phyloP scores from a whole-genome alignment of 2,797 vertebrate genomes.

The Staurois parvus region DNA sequence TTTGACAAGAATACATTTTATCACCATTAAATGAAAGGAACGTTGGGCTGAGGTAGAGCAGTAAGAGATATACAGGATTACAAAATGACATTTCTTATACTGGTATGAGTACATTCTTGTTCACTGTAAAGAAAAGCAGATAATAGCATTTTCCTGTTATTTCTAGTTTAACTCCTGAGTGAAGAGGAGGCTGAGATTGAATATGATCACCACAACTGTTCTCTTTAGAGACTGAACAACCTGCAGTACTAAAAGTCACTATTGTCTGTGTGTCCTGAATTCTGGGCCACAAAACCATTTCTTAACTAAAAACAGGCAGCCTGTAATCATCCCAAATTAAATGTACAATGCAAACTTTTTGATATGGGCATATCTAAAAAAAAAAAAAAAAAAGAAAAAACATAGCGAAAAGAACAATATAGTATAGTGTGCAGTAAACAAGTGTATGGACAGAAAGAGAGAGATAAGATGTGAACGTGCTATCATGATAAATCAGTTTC shows the following conservation, averaged over 20 bases:
- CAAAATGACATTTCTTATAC: slow-evolving; percentile 9
- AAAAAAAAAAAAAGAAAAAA: too few relatives aligned
- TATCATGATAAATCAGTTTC: too few relatives aligned
- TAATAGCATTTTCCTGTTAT: neutral
- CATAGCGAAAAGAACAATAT: too few relatives aligned
- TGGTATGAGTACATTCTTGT: slow-evolving; percentile 12
- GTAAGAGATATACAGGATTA: neutral
- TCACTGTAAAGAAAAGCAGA: neutral
- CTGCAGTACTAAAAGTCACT: neutral
- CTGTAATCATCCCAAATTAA: too few relatives aligned
- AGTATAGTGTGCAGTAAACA: too few relatives aligned
- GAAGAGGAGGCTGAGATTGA: slow-evolving; percentile 2
- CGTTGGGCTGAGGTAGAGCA: neutral
- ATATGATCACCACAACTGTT: neutral
- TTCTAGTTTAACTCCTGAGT: slow-evolving; percentile 13
- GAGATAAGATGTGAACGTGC: too few relatives aligned
- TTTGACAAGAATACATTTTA: slow-evolving; percentile 19
- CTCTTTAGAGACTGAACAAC: neutral
- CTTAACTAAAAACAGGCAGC: too few relatives aligned
- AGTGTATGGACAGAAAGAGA: too few relatives aligned
- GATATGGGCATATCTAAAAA: too few relatives aligned
- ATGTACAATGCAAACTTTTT: too few relatives aligned
- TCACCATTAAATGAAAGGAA: slow-evolving; percentile 18
- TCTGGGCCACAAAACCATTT: too few relatives aligned
- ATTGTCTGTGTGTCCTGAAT: too few relatives aligned